These are phyloP conservation scores for Dipodomys ordii DNA, from an alignment of 2,113 vertebrate genomes.

Conservation along the genomic window DNA sequence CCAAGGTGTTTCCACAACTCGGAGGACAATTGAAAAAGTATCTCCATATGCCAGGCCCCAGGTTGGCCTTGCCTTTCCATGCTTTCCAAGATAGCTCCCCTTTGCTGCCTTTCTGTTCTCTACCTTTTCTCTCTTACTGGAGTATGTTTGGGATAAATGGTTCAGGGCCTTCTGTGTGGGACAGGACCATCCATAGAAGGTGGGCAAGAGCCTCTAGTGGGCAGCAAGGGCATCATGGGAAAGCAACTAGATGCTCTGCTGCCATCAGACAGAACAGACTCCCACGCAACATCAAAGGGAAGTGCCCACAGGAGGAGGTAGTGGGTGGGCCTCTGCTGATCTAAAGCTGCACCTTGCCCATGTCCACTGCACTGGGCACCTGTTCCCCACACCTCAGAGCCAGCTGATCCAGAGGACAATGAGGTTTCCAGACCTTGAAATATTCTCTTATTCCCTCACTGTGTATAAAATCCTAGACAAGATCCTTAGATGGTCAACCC, in stretches of 20 bases:
- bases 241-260: not conserved
- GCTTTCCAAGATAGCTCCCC: not conserved
- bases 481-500: not conserved
- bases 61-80: not conserved
- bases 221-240: not conserved
- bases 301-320: not conserved
- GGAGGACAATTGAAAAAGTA: not conserved
- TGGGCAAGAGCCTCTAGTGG: slow-evolving; percentile 36
- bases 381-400: not conserved
- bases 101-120: not conserved
- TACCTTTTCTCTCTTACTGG: slow-evolving; percentile 71
- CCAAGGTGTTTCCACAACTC: not conserved
- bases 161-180: slow-evolving; percentile 85
- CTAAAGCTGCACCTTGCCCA: not conserved
- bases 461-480: not conserved
- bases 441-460: not conserved
- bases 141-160: slow-evolving; percentile 81
- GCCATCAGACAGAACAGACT: not conserved
- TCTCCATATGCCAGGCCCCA: not conserved
- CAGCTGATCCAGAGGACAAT: not conserved
- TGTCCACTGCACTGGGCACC: not conserved
- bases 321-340: not conserved
- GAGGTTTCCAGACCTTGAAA: not conserved
- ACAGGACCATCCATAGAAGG: slow-evolving; percentile 81
- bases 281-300: not conserved